Conservation (phyloP, 2,888 invertebrate species). For the Oscheius sp. region DNA sequence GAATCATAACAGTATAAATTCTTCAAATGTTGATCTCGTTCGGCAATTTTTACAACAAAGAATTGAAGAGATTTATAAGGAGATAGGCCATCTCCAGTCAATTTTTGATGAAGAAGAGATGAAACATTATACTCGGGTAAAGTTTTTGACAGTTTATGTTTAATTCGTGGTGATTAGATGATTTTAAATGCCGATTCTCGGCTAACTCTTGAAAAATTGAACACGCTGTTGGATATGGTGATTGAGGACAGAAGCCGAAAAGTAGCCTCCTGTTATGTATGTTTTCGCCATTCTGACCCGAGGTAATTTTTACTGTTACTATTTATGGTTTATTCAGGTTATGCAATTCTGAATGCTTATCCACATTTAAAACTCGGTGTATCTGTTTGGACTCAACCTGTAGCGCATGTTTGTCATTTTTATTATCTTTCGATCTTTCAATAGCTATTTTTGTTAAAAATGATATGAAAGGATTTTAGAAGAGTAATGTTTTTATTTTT, state of each 20-base stretch:
- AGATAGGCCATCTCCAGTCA: conserved; percentile 51
- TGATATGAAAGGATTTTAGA: background rate
- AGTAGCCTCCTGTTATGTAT: conserved; percentile 28
- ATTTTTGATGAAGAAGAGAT: conserved; percentile 54
- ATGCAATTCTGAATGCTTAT: background rate
- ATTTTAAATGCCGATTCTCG: conserved; percentile 58
- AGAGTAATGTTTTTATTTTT: background rate
- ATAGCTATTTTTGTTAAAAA: conserved; percentile 8
- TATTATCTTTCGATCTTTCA: conserved; percentile 22
- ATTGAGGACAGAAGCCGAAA: conserved; percentile 7
- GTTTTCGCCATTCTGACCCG: conserved; percentile 32
- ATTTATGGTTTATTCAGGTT: no score
- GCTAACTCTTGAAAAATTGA: conserved; percentile 41
- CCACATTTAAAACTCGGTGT: background rate
- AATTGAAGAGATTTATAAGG: conserved; percentile 49
- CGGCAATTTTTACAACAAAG: conserved; percentile 47
- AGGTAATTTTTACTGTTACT: conserved; percentile 14
- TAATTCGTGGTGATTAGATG: conserved; percentile 37
- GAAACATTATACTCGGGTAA: conserved; percentile 40
- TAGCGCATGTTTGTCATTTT: background rate
- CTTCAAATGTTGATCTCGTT: conserved; percentile 79
- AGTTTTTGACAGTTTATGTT: background rate
- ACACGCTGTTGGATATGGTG: conserved; percentile 16
- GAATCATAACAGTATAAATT: conserved; percentile 98
- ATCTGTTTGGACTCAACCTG: conserved; percentile 8